Conservation (phyloP, 2,888 invertebrate species). For the Cataglyphis livida region DNA sequence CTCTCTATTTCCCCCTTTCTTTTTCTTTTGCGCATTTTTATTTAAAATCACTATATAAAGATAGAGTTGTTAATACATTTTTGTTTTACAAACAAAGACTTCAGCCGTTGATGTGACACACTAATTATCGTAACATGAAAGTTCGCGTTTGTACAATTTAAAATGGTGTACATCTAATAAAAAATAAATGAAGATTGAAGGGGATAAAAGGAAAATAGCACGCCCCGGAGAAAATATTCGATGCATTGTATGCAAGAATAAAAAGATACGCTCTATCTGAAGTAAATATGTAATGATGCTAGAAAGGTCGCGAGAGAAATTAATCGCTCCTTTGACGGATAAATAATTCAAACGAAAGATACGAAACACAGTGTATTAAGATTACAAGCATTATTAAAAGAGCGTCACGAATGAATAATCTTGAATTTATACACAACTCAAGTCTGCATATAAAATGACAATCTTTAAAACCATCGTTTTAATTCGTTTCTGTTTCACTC, state of each 20-base stretch:
- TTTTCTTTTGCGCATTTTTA: background rate
- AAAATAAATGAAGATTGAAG: slow-evolving; percentile 1
- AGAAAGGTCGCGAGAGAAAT: slow-evolving; percentile 42
- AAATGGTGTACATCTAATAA: background rate
- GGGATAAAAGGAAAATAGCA: slow-evolving; percentile 13
- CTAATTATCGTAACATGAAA: slow-evolving; percentile 35
- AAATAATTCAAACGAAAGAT: slow-evolving; percentile 32
- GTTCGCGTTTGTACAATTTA: background rate
- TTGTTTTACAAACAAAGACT: background rate
- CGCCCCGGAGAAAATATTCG: slow-evolving; percentile 34
- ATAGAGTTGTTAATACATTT: background rate
- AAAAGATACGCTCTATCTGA: background rate
- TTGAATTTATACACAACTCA: background rate
- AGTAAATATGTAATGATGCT: slow-evolving; percentile 50
- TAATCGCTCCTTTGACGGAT: slow-evolving; percentile 44
- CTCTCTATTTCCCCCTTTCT: background rate
- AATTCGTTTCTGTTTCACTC: background rate
- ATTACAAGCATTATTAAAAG: slow-evolving; percentile 45
- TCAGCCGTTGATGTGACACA: background rate
- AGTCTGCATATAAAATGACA: background rate
- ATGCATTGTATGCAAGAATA: slow-evolving; percentile 8
- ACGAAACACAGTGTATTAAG: slow-evolving; percentile 50
- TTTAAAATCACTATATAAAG: background rate
- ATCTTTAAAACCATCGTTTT: background rate
- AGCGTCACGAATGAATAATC: background rate